phyloP scores from a whole-genome alignment of 2,888 invertebrate genomes.

The Cybosia mesomella region DNA sequence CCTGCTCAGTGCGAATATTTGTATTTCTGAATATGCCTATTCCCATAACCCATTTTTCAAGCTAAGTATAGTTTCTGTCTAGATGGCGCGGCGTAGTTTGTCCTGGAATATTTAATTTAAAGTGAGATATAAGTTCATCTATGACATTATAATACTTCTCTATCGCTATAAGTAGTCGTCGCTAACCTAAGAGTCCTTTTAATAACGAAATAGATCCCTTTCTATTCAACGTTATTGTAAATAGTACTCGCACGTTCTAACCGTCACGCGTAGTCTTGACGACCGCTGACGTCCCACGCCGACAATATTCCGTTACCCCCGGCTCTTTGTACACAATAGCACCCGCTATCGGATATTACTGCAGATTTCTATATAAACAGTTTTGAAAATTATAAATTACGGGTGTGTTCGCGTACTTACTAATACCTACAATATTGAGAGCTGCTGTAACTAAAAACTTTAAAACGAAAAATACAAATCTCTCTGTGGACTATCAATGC shows the following conservation, averaged over 20 bases:
- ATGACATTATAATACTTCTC: too few species aligned
- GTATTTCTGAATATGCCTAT: too few species aligned
- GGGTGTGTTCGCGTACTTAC: too few species aligned
- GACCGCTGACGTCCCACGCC: slow-evolving; percentile 32
- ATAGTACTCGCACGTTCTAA: background rate
- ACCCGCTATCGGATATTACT: slow-evolving; percentile 27
- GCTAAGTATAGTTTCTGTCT: too few species aligned
- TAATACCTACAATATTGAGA: too few species aligned
- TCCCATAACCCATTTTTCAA: too few species aligned
- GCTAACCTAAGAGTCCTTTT: background rate
- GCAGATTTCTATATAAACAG: background rate
- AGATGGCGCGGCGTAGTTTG: too few species aligned
- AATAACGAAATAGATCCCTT: background rate
- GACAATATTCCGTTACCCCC: slow-evolving; percentile 25
- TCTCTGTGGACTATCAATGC: too few species aligned
- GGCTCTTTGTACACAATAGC: slow-evolving; percentile 37
- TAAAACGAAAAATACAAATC: too few species aligned
- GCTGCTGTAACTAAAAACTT: too few species aligned
- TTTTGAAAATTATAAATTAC: background rate
- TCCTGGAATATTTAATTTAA: background rate
- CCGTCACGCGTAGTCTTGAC: slow-evolving; percentile 34
- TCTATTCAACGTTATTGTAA: slow-evolving; percentile 2
- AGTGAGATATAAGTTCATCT: too few species aligned
- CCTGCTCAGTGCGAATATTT: too few species aligned
- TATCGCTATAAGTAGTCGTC: background rate